Evolutionary conservation across 2,888 invertebrate species (phyloP).

Genomic region (Congeria kusceri): DNA sequence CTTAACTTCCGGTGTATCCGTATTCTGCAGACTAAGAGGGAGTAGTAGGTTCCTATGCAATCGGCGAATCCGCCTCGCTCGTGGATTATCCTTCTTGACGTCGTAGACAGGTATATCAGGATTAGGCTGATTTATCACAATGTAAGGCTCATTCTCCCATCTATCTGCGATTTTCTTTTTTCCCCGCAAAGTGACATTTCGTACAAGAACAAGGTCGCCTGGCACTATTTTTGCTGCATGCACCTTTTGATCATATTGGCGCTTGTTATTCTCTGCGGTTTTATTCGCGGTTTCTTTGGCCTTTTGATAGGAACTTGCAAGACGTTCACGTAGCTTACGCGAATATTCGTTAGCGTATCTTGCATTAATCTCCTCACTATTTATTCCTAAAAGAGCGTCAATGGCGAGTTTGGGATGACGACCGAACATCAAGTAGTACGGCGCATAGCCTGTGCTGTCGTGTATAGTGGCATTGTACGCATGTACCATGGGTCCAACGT

Average conservation of each 20-base stretch:
- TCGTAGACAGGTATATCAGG: too few relatives aligned
- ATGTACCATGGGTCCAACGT: conserved; percentile 24
- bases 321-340: neutral
- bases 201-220: too few relatives aligned
- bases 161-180: neutral
- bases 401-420: conserved; percentile 42
- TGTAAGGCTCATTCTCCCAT: too few relatives aligned
- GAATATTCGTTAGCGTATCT: neutral
- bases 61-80: too few relatives aligned
- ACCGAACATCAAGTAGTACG: conserved; percentile 48
- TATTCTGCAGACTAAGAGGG: too few relatives aligned
- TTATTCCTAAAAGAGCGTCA: conserved; percentile 25
- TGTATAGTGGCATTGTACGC: conserved; percentile 44
- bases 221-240: neutral
- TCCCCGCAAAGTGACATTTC: neutral
- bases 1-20: too few relatives aligned
- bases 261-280: neutral
- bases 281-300: neutral
- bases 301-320: neutral
- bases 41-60: too few relatives aligned
- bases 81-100: too few relatives aligned
- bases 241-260: neutral
- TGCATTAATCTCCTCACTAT: neutral
- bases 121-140: too few relatives aligned
- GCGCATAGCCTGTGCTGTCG: conserved; percentile 40